Base-by-base conservation (phyloP, 2,888 invertebrate species). In the Trachelus tabidus region DNA sequence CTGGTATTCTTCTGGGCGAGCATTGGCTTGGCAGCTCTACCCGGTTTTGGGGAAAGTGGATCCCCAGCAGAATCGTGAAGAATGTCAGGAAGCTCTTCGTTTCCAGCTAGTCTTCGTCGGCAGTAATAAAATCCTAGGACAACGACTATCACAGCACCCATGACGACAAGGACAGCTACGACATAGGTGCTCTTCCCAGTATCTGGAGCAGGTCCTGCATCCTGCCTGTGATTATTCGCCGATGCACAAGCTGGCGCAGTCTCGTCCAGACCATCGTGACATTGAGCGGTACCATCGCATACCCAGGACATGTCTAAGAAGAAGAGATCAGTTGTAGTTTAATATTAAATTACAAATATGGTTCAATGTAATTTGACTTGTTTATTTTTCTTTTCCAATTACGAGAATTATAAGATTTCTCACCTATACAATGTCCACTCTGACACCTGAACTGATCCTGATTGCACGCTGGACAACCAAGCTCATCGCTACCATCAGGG, bases 401-500 rank as follows among this genome's bases (percentile, higher is more conserved):
- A 15, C 15, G 68, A 34, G 37, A 31, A 75, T n/a, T 75, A 81
- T 4, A 33, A 40, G 23, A 71, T 40, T 12, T 77, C 87, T 92
- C 90, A 90, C 94, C 94, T 79, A 95, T 95, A 83, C 95, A 95
- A 73, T 94, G 92, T 9, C 93, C 93, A 80, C 93, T 87, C 68
- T 90, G 90, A 82, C 95, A 95, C 76, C 93, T 94, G 84, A 96
- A 97, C 89, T 96, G 93, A 91, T 94, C 92, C 75, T 94, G 91
- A 77, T 93, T 92, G 91, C 97, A 97, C n/a, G 94, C 93, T 12
- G 95, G 94, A 92, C 95, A 94, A 82, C 95, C 93, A 78, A 95
- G 92, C 92, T 96, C 97, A 91, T 98, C 98, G 15, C 96, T 96
- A 76, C 95, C 96, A 91, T 97, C 97, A 2, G 94, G 93, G 90